Percentiles rank a stretch among this genome's conserved stretches.
These are phyloP conservation scores for Arvicanthis niloticus DNA, from an alignment of 2,113 vertebrate species.

Conservation along the genomic window DNA sequence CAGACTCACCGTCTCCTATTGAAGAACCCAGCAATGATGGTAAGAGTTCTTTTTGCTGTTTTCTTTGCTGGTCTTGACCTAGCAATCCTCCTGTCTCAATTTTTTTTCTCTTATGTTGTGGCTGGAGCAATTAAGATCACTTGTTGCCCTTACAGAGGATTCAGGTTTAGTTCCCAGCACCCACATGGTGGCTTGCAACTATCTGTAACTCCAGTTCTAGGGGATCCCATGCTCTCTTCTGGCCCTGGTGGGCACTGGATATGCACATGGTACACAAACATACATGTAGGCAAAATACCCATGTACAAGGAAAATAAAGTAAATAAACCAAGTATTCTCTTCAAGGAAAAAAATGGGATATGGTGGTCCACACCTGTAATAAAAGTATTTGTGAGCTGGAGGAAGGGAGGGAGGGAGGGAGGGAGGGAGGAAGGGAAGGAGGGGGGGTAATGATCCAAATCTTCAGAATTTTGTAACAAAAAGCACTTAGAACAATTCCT, in stretches of 20 bases:
- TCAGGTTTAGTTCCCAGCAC: neutral
- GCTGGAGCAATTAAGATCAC: neutral
- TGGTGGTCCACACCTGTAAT: neutral
- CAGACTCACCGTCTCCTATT: slow-evolving; percentile 48
- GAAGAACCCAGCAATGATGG: slow-evolving; percentile 78
- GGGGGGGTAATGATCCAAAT: neutral
- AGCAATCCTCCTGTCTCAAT: neutral
- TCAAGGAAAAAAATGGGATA: no score
- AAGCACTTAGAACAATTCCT: neutral
- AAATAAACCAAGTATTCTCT: neutral
- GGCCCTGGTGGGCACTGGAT: no score
- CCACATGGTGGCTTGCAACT: neutral
- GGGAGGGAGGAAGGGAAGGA: neutral
- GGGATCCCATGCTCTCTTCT: neutral
- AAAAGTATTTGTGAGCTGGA: neutral
- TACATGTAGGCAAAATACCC: no score
- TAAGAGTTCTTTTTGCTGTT: slow-evolving; percentile 62
- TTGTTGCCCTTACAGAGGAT: no score
- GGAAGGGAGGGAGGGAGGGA: no score
- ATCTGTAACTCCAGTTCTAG: neutral
- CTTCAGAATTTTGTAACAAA: neutral
- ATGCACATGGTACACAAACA: neutral
- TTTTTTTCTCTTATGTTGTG: neutral
- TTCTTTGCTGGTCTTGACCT: neutral
- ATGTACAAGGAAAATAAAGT: neutral